These are phyloP conservation scores for Suricata suricatta DNA, from an alignment of 2,113 vertebrate genomes.

Conservation along the genomic window DNA sequence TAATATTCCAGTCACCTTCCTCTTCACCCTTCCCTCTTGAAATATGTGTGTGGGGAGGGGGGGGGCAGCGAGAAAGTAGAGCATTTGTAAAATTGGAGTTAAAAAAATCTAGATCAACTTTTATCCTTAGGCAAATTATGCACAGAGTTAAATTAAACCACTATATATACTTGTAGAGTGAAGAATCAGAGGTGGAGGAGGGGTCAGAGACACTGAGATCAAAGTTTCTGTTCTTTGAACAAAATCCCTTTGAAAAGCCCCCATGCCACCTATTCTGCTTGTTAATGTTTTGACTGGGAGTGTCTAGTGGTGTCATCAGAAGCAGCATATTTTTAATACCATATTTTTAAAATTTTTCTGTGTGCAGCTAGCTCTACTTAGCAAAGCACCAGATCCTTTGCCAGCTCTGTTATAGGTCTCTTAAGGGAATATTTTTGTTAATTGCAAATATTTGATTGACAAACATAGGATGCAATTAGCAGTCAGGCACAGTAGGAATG, in stretches of 20 bases:
- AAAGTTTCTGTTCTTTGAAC: slow-evolving; percentile 89
- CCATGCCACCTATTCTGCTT: slow-evolving; percentile 85
- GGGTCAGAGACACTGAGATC: slow-evolving; percentile 88
- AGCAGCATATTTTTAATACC: slow-evolving; percentile 83
- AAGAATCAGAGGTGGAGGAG: slow-evolving; percentile 87
- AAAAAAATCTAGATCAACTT: slow-evolving; percentile 88
- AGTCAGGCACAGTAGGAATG: slow-evolving; percentile 90
- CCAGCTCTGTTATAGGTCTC: slow-evolving; percentile 87
- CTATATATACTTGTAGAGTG: slow-evolving; percentile 85
- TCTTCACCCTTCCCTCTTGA: slow-evolving; percentile 78
- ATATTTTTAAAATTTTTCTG: slow-evolving; percentile 71
- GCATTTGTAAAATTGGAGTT: slow-evolving; percentile 86
- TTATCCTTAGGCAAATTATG: slow-evolving; percentile 90
- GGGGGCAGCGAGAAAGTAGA: slow-evolving; percentile 74
- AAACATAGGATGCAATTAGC: slow-evolving; percentile 95
- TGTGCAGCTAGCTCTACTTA: slow-evolving; percentile 79
- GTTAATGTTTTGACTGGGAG: slow-evolving; percentile 89
- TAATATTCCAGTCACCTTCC: slow-evolving; percentile 82
- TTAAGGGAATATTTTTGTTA: slow-evolving; percentile 93
- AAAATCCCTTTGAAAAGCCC: slow-evolving; percentile 87
- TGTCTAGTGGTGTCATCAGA: slow-evolving; percentile 83
- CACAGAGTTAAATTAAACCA: slow-evolving; percentile 87
- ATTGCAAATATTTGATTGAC: slow-evolving; percentile 97
- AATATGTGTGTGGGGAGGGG: slow-evolving; percentile 73
- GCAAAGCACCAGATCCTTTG: slow-evolving; percentile 83